Percentiles rank a stretch among this genome's conserved stretches.
Evolutionary conservation across 2,113 vertebrate genomes (phyloP).

Genomic region (Anarrhichthys ocellatus): DNA sequence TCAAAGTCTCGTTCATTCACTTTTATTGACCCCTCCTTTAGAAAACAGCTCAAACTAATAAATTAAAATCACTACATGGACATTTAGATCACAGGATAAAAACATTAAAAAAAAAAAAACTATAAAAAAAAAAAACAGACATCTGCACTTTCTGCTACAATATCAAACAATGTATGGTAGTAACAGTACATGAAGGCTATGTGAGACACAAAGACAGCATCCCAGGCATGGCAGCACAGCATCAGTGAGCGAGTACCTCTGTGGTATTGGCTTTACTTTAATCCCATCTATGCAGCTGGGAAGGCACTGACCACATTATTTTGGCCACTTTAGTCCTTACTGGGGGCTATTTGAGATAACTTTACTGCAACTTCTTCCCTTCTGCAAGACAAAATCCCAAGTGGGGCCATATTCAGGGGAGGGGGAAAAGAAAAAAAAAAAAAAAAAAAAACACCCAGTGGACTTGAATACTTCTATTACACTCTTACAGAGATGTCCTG

Average conservation of each 20-base stretch:
- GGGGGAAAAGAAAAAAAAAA: conserved; percentile 7
- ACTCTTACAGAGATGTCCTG: conserved; percentile 32
- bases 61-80: conserved; percentile 71
- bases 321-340: conserved; percentile 45
- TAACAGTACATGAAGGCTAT: conserved; percentile 56
- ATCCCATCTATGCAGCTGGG: conserved; percentile 48
- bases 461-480: neutral
- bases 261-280: conserved; percentile 48
- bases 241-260: conserved; percentile 39
- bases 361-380: conserved; percentile 56
- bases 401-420: neutral
- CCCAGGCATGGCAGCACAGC: conserved; percentile 50
- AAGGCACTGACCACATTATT: conserved; percentile 73
- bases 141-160: conserved; percentile 37
- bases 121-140: conserved; percentile 4
- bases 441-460: conserved; percentile 6
- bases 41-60: conserved; percentile 73
- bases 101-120: conserved; percentile 1
- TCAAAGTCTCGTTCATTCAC: conserved; percentile 34
- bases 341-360: conserved; percentile 13
- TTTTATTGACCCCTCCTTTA: conserved; percentile 75
- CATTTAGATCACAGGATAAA: conserved; percentile 49
- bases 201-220: conserved; percentile 39
- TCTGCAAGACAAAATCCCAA: conserved; percentile 26
- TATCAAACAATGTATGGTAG: conserved; percentile 51